A percentile compares a stretch with the other conserved stretches of the same genome.
Conservation (phyloP, 2,888 invertebrate genomes). For the Corythucha ciliata region DNA sequence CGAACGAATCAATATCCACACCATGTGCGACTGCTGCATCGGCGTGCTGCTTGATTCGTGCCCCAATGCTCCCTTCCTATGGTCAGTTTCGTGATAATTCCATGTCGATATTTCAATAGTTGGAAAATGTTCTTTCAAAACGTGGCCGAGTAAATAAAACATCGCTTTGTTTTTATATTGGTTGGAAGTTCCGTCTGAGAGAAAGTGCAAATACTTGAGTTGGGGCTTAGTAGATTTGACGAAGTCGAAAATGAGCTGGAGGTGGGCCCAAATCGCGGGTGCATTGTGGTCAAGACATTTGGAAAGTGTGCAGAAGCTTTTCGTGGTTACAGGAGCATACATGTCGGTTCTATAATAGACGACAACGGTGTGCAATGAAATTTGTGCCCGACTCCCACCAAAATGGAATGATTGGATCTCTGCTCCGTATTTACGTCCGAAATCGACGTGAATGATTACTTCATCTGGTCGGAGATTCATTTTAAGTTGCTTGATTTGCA, state of each 20-base stretch:
- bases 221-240: too few relatives aligned
- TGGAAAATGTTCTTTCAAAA: too few relatives aligned
- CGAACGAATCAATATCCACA: too few relatives aligned
- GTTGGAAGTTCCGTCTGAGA: too few relatives aligned
- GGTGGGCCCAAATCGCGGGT: constrained; percentile 6
- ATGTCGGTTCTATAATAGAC: neutral
- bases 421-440: constrained; percentile 30
- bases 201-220: too few relatives aligned
- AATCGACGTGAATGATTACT: constrained; percentile 30
- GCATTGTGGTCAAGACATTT: constrained; percentile 4
- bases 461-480: constrained; percentile 22
- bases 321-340: neutral
- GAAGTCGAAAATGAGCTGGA: too few relatives aligned
- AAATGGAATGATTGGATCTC: constrained; percentile 33
- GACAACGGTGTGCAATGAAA: constrained; percentile 23
- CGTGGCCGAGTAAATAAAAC: neutral
- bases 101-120: too few relatives aligned
- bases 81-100: too few relatives aligned
- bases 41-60: too few relatives aligned
- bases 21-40: too few relatives aligned
- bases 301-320: constrained; percentile 7
- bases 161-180: too few relatives aligned
- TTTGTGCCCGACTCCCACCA: constrained; percentile 31
- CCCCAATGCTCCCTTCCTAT: constrained; percentile 1
- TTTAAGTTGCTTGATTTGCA: constrained; percentile 21